A percentile compares a stretch with the other conserved stretches of the same genome.
These are phyloP conservation scores for Ferrisia virgata DNA, from an alignment of 2,888 invertebrate species.

Conservation along the genomic window DNA sequence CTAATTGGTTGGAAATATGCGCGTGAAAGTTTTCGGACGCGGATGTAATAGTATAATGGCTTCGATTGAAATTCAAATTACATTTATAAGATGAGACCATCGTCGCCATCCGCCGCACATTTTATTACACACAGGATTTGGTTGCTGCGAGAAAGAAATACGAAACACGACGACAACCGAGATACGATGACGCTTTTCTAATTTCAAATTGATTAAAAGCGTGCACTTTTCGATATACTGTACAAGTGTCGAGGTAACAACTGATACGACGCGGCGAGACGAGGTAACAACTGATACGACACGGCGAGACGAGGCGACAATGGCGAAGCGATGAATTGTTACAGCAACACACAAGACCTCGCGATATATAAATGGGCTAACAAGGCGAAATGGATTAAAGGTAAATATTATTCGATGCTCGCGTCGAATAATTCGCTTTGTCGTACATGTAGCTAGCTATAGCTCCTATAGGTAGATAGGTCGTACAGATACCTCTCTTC, in stretches of 20 bases:
- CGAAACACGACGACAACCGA: neutral
- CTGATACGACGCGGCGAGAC: neutral
- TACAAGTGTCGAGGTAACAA: no score
- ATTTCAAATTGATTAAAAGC: neutral
- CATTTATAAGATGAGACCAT: neutral
- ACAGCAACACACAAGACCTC: neutral
- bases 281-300: neutral
- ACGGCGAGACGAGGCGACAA: neutral
- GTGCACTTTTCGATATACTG: neutral
- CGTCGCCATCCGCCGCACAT: neutral
- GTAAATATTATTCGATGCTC: neutral
- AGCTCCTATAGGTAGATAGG: no score
- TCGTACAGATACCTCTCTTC: no score
- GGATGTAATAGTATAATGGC: no score
- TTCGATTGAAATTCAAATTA: slow-evolving; percentile 7
- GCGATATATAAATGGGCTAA: neutral
- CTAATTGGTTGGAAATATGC: neutral
- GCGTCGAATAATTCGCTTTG: neutral
- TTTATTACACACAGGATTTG: neutral
- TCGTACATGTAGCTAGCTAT: neutral
- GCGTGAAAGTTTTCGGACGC: neutral
- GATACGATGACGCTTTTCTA: neutral
- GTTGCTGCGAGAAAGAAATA: neutral
- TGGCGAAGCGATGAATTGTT: neutral
- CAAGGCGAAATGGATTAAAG: neutral